These are phyloP conservation scores for Brachionus asplanchnoidis DNA, from an alignment of 1,140 invertebrate genomes.

Conservation along the genomic window DNA sequence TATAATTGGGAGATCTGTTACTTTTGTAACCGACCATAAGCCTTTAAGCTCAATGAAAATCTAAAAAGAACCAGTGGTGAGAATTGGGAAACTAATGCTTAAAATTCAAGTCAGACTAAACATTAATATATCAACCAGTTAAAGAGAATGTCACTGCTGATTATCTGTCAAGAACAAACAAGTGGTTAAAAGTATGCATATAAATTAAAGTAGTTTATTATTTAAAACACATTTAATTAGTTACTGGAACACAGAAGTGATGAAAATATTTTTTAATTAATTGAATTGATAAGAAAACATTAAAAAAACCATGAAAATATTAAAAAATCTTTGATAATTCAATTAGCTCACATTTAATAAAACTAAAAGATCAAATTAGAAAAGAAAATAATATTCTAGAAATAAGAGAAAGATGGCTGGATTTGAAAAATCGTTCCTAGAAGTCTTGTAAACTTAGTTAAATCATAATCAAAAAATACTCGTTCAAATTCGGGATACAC, in stretches of 20 bases:
- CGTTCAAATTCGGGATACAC: no score
- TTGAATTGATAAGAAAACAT: not conserved
- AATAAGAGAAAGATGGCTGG: not conserved
- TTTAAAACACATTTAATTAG: not conserved
- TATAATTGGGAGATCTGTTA: slow-evolving; percentile 50
- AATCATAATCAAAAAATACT: no score
- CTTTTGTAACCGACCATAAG: slow-evolving; percentile 51
- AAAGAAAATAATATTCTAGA: not conserved
- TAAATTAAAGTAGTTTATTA: not conserved
- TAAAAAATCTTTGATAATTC: no score
- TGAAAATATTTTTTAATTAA: not conserved
- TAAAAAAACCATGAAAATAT: no score
- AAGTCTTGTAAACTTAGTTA: not conserved
- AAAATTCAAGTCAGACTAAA: slow-evolving; percentile 33
- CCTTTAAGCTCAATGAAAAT: slow-evolving; percentile 52
- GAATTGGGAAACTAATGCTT: slow-evolving; percentile 12
- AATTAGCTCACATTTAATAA: not conserved
- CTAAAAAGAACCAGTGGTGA: slow-evolving; percentile 42
- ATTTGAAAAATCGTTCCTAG: not conserved
- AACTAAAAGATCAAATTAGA: not conserved
- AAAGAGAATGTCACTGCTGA: slow-evolving; percentile 39
- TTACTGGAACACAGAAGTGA: not conserved
- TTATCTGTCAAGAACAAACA: not conserved
- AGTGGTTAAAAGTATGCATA: not conserved
- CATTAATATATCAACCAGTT: slow-evolving; percentile 38